Conservation (phyloP, 2,113 vertebrate genomes). For the Psilopsiagon aymara region DNA sequence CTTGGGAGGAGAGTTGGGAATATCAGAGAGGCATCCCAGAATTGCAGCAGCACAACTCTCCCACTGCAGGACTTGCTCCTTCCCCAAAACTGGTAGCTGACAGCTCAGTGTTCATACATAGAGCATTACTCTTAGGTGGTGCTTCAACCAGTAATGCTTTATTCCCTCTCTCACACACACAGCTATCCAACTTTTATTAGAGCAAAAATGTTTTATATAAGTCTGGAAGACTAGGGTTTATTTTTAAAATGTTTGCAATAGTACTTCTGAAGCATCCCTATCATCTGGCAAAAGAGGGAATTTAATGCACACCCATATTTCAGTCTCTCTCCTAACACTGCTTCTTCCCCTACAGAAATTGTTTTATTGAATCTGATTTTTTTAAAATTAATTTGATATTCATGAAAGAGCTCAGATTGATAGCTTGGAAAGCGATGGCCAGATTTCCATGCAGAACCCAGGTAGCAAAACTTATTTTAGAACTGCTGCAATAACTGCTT, state of each 20-base stretch:
- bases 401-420: conserved; percentile 30
- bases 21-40: fast-evolving
- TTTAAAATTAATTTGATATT: conserved; percentile 18
- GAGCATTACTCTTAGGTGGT: not conserved
- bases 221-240: not conserved
- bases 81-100: not conserved
- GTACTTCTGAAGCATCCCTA: conserved; percentile 19
- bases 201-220: conserved; percentile 3
- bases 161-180: not conserved
- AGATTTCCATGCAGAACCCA: not conserved
- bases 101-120: not conserved
- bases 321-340: not conserved
- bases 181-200: not conserved
- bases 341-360: conserved; percentile 34
- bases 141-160: not conserved
- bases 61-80: not conserved
- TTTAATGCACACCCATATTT: conserved; percentile 51
- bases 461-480: not conserved
- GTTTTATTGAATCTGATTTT: conserved; percentile 41
- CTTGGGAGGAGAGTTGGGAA: fast-evolving
- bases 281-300: conserved; percentile 34
- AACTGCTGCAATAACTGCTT: not conserved
- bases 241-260: not conserved
- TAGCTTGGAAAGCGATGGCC: not conserved
- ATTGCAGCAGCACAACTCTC: not conserved